Evolutionary conservation across 2,797 vertebrate genomes (phyloP).

Genomic region (Acanthurus lineatus): DNA sequence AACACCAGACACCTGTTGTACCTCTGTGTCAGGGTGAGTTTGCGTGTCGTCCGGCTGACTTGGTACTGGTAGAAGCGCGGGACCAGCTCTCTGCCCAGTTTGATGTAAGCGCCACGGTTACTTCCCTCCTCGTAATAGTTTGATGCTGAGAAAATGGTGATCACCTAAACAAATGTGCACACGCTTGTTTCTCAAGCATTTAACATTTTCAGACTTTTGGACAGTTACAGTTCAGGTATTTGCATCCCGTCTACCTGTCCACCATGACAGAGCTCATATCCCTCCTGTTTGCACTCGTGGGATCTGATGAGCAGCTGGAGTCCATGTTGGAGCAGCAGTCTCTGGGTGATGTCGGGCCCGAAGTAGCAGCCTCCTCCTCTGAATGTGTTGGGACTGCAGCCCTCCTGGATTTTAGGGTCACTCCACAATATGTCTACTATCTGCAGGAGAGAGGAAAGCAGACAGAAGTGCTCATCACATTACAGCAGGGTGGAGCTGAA

Average conservation of each 20-base stretch:
- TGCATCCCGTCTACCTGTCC: conserved; percentile 78
- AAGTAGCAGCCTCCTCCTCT: conserved; percentile 98
- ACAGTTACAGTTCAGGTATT: background rate
- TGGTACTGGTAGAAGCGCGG: conserved; percentile 95
- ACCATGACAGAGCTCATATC: conserved; percentile 93
- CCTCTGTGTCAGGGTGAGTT: conserved; percentile 90
- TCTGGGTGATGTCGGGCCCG: conserved; percentile 91
- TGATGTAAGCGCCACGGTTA: conserved; percentile 96
- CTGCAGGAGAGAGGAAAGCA: conserved; percentile 72
- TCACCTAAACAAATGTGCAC: conserved; percentile 83
- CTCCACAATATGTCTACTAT: conserved; percentile 95
- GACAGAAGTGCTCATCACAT: background rate
- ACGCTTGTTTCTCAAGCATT: background rate
- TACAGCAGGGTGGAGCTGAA: background rate
- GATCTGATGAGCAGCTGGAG: conserved; percentile 95
- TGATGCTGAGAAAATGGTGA: conserved; percentile 98
- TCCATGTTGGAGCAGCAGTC: conserved; percentile 87
- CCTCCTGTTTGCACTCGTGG: conserved; percentile 96
- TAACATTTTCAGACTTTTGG: background rate
- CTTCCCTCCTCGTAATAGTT: conserved; percentile 98
- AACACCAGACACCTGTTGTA: conserved; percentile 57
- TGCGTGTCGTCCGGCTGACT: conserved; percentile 88
- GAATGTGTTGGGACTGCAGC: conserved; percentile 91
- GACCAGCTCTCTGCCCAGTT: conserved; percentile 86
- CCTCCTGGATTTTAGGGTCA: conserved; percentile 91